Percentiles rank a stretch among this genome's conserved stretches.
These are phyloP conservation scores for Sphyrna mokarran DNA, from an alignment of 2,113 vertebrate species.

Conservation along the genomic window DNA sequence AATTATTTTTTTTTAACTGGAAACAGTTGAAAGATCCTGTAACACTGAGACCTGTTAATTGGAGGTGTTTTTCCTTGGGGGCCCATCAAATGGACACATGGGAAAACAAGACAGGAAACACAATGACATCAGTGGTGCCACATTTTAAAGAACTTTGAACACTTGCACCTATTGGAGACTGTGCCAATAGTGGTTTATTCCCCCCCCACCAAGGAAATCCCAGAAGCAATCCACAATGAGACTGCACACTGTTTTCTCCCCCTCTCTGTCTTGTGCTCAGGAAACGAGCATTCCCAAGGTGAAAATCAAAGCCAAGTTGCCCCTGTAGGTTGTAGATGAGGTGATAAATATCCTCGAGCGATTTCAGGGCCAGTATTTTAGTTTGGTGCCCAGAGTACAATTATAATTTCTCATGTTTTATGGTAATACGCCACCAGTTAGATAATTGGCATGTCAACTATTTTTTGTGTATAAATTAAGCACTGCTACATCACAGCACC, in stretches of 20 bases:
- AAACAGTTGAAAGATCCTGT: neutral
- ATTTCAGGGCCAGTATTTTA: neutral
- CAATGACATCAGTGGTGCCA: neutral
- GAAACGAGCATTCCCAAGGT: conserved; percentile 4
- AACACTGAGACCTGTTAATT: neutral
- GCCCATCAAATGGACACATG: neutral
- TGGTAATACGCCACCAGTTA: neutral
- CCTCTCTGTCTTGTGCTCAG: neutral
- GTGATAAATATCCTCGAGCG: neutral
- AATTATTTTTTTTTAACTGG: neutral
- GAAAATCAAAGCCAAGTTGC: neutral
- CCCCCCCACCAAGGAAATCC: neutral
- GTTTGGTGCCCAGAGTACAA: neutral
- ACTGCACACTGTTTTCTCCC: neutral
- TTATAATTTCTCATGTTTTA: neutral
- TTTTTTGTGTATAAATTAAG: neutral
- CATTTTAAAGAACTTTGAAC: neutral
- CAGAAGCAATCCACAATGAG: neutral
- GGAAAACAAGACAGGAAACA: neutral
- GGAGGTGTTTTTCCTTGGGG: neutral
- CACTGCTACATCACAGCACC: too few relatives aligned
- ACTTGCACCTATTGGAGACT: neutral
- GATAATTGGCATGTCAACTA: neutral
- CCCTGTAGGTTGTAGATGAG: neutral
- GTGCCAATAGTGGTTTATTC: neutral